A percentile compares a stretch with the other conserved stretches of the same genome.
These are phyloP conservation scores for Phyllotis vaccarum DNA, from an alignment of 2,797 vertebrate species.

Conservation along the genomic window DNA sequence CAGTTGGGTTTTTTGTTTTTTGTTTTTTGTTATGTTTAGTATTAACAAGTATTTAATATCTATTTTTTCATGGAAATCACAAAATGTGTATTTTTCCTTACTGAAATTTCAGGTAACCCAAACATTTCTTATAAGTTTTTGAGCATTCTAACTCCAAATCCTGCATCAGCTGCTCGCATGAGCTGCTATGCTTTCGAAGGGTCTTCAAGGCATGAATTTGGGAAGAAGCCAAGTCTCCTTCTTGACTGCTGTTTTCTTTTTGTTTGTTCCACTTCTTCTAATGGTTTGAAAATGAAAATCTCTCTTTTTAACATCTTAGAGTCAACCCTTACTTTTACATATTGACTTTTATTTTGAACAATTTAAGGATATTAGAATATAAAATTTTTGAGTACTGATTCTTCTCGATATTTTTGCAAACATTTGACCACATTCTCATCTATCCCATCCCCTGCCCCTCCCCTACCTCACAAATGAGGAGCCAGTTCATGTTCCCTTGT, in stretches of 20 bases:
- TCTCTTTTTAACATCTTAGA: slow-evolving; percentile 18
- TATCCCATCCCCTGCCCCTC: not conserved
- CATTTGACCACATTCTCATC: not conserved
- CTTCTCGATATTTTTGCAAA: not conserved
- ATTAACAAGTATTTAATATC: not conserved
- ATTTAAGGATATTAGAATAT: not conserved
- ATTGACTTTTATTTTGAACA: not conserved
- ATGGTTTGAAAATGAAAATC: not conserved
- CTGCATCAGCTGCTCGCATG: not conserved
- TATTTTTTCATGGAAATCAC: not conserved
- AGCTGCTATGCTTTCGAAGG: not conserved
- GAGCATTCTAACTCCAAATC: not conserved
- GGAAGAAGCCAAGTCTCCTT: no score
- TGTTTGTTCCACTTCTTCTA: not conserved
- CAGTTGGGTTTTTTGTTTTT: no score
- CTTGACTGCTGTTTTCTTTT: not conserved
- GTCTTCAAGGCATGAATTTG: not conserved
- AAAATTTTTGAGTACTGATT: not conserved
- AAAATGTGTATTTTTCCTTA: not conserved
- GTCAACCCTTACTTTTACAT: not conserved
- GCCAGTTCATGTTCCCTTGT: not conserved
- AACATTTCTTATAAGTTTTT: not conserved
- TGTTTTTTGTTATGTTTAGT: not conserved
- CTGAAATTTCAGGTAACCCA: not conserved
- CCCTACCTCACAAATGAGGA: not conserved